Evolutionary conservation across 2,888 invertebrate genomes (phyloP), one percentile per base, ranked within the genome.

Genomic region (Metellina segmentata): DNA sequence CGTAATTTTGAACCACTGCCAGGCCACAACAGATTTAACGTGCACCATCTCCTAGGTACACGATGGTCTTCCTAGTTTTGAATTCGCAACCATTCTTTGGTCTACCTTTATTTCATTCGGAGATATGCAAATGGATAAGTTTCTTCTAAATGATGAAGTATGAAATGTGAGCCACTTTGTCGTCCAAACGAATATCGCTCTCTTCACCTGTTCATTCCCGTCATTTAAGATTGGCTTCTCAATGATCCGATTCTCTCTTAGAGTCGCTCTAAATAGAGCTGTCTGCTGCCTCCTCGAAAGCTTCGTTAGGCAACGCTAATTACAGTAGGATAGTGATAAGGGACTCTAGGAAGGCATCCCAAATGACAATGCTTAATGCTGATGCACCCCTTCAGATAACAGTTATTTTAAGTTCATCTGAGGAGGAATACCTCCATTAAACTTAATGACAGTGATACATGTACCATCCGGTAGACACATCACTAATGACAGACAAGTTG

Each of bases 231-330:
- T 34, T 34, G 1, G 34, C 1, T 34, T 34, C 1, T 34, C 34
- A 34, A 34, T 34, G 34, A 34, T 34, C 34, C 34, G 34, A 34
- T 34, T 34, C 34, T 34, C 34, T 4, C 34, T 71, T 52, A 72
- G 52, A 70, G 51, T 71, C 70, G 20, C 71, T 72, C 69, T 69
- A 72, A 79, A 79, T 86, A 79, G 77, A 87, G 78, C 87, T 87
- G 87, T 87, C 79, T 79, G 20, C 74, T 49, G 20, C 74, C 34
- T 52, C 83, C 19, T 52, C 48, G 61, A 74, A 13, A 51, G 61
- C 52, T 88, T 89, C 83, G 82, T 89, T 89, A 89, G 83, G 78
- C 89, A 89, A 89, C 82, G 82, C 89, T 89, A 83, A 89, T 89
- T 89, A 77, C 89, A 83, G 69, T 75, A 13, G 75, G 82, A 49